phyloP scores from a whole-genome alignment of 2,888 invertebrate species.

The Rapana venosa region DNA sequence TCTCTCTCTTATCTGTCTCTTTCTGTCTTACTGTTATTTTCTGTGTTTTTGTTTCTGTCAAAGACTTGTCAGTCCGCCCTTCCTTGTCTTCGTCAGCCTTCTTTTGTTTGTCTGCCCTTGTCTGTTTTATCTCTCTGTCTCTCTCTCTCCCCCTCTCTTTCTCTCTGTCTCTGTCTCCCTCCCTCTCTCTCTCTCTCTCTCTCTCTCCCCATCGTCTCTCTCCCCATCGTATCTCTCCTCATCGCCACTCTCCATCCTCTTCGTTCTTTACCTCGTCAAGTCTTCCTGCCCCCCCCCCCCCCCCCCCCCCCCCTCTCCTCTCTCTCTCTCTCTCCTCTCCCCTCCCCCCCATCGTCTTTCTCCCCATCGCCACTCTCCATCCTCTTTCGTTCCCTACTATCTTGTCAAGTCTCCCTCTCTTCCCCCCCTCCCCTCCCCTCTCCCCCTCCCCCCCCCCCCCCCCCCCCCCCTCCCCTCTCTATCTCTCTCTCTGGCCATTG shows the following conservation, averaged over 20 bases:
- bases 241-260: background rate
- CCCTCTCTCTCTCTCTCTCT: slow-evolving; percentile 6
- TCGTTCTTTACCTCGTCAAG: background rate
- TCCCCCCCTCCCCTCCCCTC: background rate
- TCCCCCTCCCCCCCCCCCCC: background rate
- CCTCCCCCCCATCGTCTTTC: background rate
- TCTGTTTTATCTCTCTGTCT: background rate
- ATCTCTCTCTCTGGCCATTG: background rate
- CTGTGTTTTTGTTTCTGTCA: too few species aligned
- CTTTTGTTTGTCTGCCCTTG: too few species aligned
- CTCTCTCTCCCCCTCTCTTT: background rate
- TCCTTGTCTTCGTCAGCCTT: too few species aligned
- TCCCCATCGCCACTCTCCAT: background rate
- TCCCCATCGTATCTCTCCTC: background rate
- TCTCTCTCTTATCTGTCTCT: too few species aligned
- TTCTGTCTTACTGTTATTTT: too few species aligned
- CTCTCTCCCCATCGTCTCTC: background rate
- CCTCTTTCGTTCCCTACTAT: background rate
- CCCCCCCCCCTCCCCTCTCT: background rate
- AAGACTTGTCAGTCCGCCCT: too few species aligned
- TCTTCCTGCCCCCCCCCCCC: background rate
- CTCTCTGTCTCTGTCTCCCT: background rate
- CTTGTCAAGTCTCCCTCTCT: background rate
- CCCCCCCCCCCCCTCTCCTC: background rate
- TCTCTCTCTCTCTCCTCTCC: background rate